phyloP scores from a whole-genome alignment of 2,113 vertebrate species.

The Onychorhynchus coronatus region DNA sequence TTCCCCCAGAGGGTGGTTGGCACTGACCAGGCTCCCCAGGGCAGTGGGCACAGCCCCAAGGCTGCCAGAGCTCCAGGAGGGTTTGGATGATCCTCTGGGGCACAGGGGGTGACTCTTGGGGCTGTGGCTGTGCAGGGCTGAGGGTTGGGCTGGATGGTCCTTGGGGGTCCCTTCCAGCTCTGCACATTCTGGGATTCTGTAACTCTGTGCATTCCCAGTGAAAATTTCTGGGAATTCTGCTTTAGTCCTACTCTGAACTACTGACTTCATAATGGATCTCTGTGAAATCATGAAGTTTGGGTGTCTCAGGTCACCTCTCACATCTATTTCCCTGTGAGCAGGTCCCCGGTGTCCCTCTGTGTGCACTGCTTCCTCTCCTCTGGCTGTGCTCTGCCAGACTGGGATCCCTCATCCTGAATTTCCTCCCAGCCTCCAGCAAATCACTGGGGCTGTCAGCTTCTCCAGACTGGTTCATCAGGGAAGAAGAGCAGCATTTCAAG shows the following conservation, averaged over 20 bases:
- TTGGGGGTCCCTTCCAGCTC: not conserved
- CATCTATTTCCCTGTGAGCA: accelerated
- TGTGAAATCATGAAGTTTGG: not conserved
- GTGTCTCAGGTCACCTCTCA: not conserved
- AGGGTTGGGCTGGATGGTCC: not conserved
- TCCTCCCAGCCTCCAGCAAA: not conserved
- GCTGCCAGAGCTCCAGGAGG: not conserved
- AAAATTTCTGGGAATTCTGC: not conserved
- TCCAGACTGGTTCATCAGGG: not conserved
- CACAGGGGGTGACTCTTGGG: not conserved
- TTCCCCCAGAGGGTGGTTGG: not conserved
- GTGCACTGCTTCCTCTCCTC: not conserved
- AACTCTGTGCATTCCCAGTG: not conserved
- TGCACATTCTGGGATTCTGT: not conserved
- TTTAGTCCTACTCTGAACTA: not conserved
- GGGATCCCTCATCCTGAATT: not conserved
- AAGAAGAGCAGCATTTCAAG: not conserved
- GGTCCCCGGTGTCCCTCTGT: not conserved
- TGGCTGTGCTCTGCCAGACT: not conserved
- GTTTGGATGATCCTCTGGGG: no score
- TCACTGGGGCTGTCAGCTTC: not conserved
- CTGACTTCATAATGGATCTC: not conserved
- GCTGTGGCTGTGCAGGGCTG: not conserved
- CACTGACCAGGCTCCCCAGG: not conserved
- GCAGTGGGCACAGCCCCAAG: not conserved